Conservation (phyloP, 1,140 invertebrate genomes). For the Drosophila kikkawai region DNA sequence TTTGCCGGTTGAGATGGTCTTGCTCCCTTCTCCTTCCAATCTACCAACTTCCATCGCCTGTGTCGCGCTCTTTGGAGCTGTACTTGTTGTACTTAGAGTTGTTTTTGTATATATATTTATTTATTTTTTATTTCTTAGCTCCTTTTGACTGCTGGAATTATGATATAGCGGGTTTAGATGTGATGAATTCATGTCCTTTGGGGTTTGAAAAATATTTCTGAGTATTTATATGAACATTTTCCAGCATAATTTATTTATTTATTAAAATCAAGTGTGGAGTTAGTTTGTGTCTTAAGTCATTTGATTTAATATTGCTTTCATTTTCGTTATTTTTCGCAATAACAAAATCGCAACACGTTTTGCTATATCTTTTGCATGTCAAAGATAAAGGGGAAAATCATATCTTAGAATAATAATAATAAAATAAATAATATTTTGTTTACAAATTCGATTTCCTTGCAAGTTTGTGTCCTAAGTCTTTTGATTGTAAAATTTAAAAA, state of each 20-base stretch:
- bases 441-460: background rate
- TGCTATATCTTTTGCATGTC: too few species aligned
- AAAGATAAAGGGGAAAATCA: too few species aligned
- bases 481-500: background rate
- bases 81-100: slow-evolving; percentile 80
- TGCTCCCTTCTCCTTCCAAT: slow-evolving; percentile 21
- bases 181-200: background rate
- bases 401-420: too few species aligned
- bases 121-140: background rate
- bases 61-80: slow-evolving; percentile 35
- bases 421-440: background rate
- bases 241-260: background rate
- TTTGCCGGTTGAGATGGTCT: slow-evolving; percentile 77
- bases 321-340: background rate
- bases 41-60: slow-evolving; percentile 1
- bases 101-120: slow-evolving; percentile 7
- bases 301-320: background rate
- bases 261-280: background rate
- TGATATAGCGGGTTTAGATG: background rate
- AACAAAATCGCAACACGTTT: background rate
- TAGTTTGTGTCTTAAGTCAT: background rate
- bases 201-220: too few species aligned
- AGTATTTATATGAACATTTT: background rate
- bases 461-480: slow-evolving; percentile 37
- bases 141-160: background rate